Evolutionary conservation across 1,140 invertebrate genomes (phyloP), one percentile per base, ranked within the genome.

Genomic region (Hyles euphorbiae): DNA sequence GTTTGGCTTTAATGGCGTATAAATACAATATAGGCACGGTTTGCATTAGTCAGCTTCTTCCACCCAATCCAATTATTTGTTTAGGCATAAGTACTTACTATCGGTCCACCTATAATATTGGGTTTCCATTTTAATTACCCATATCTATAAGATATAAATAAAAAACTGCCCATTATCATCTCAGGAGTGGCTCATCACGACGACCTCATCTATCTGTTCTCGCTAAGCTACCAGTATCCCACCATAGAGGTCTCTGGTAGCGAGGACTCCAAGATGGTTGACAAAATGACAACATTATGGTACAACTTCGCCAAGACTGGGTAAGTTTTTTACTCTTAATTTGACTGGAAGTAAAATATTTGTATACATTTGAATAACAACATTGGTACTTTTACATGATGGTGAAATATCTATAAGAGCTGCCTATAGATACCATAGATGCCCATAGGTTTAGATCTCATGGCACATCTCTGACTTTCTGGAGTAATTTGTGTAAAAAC

Each of bases 141-240:
- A 22, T 22, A 22, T 22, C 22, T 22, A 22, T 22, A 22, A 22
- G 22, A 22, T 22, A 22, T 22, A 2, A 22, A 22, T 22, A 0
- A 22, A 22, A 22, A 22, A 22, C 22, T 22, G 22, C 2, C 22
- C 22, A 22, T 22, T 22, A 22, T 22, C 2, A 22, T 34, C 46
- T 9, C 63, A 83, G 83, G 71, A 1, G 81, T 73, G 0, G 73
- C 74, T 4, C 83, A 86, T 59, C 81, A 83, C 62, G 81, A 86
- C 45, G 81, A 86, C 53, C 60, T 81, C 40, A 72, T 86, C 40
- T 83, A 83, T 60, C 33, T 83, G 34, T 81, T 82, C 64, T 62
- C 71, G 3, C 59, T 82, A 55, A 70, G 68, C 47, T 72, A 63
- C 62, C 57, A 62, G 0, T 81, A 73, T 67, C 82, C 78, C 7